A percentile compares a stretch with the other conserved stretches of the same genome.
phyloP scores from a whole-genome alignment of 2,888 invertebrate species.

The Biston betularia region DNA sequence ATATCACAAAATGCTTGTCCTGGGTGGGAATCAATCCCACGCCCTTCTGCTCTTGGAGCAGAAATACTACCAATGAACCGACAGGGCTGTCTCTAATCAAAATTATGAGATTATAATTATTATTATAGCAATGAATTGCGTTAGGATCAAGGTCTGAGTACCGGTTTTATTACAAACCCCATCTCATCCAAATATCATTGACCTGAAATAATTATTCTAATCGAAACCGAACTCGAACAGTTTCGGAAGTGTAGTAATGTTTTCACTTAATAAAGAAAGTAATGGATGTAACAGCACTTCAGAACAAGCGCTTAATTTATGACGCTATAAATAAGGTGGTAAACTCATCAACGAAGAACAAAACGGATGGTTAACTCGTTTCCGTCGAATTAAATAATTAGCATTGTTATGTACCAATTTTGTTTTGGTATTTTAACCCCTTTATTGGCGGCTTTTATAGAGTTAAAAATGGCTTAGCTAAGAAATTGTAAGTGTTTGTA shows the following conservation, averaged over 20 bases:
- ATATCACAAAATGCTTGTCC: too few relatives aligned
- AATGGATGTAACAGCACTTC: constrained; percentile 16
- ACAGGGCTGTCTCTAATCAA: too few relatives aligned
- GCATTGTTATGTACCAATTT: constrained; percentile 11
- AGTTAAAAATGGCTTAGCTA: neutral
- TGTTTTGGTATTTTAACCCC: constrained; percentile 7
- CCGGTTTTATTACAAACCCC: too few relatives aligned
- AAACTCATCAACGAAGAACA: constrained; percentile 15
- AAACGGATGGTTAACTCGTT: constrained; percentile 13
- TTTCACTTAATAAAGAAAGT: constrained; percentile 33
- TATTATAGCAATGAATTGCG: too few relatives aligned
- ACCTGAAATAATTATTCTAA: constrained; percentile 16
- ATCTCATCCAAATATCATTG: too few relatives aligned
- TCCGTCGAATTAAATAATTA: constrained; percentile 15
- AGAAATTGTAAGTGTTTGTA: neutral
- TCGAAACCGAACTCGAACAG: constrained; percentile 22
- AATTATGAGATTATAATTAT: too few relatives aligned
- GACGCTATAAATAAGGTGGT: constrained; percentile 14
- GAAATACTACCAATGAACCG: too few relatives aligned
- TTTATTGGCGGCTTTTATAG: neutral
- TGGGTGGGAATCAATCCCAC: too few relatives aligned
- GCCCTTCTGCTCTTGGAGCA: too few relatives aligned
- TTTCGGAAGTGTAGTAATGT: constrained; percentile 22
- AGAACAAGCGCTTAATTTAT: constrained; percentile 14
- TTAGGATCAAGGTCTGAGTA: too few relatives aligned